Evolutionary conservation across 1,140 invertebrate species (phyloP), one percentile per base, ranked within the genome.

Genomic region (Panonychus citri): DNA sequence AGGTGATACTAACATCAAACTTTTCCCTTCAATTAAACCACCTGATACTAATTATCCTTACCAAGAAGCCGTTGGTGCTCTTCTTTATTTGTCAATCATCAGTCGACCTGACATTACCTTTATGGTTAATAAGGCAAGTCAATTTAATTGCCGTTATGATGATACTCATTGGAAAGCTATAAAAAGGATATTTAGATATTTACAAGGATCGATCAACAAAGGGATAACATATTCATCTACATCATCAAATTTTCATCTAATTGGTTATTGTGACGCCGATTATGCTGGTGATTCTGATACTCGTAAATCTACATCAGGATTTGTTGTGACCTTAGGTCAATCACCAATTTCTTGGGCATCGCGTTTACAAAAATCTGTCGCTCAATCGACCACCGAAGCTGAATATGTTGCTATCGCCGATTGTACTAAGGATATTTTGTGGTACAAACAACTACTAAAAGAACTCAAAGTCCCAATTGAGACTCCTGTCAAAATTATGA

Each of bases 51-150:
- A 40, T 1, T 25, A 54, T 25, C 59, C 59, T 5, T 62, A 58
- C 30, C 58, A 54, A 26, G 48, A 57, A 24, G 53, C 48, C 2
- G 50, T 60, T 40, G 61, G 59, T 1, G 53, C n/a, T 25, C 59
- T 75, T 12, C 66, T 71, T 62, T 74, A 73, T 62, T 53, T 73
- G 12, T 52, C 65, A n/a, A 57, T 67, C n/a, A 57, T 62, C 0
- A 72, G 70, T 17, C 54, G 72, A 25, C 73, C 72, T 50, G 73
- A 74, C 60, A 70, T 74, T 24, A 57, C 68, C 1, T 72, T 61
- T 63, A 62, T 69, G 25, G 69, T 74, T 0, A 67, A 63, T 59
- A 65, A 63, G 40, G 58, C 73, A n/a, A 70, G 68, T 55, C 69
- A 71, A 60, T 74, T 70, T 57, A 68, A 69, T 58, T 65, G 64